Conservation (phyloP, 2,113 vertebrate species). For the Megaptera novaeangliae region DNA sequence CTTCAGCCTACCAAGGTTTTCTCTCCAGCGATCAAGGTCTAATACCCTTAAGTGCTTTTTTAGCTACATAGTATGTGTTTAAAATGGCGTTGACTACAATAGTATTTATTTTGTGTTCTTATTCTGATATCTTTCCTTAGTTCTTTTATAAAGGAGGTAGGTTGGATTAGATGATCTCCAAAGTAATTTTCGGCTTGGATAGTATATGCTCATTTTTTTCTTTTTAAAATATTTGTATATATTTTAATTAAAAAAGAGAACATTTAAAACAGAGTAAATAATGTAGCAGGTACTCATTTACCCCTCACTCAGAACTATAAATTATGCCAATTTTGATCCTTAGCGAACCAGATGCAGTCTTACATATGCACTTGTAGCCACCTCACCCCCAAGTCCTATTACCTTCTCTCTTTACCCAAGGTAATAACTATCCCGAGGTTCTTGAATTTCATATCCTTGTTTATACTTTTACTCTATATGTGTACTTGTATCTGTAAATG, state of each 20-base stretch:
- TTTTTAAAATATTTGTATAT: not conserved
- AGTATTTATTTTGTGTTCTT: not conserved
- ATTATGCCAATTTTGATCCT: not conserved
- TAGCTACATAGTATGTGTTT: not conserved
- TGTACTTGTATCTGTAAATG: not conserved
- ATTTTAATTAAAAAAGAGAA: not conserved
- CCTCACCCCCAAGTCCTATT: not conserved
- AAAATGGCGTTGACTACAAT: not conserved
- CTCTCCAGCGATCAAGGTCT: not conserved
- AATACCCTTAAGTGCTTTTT: not conserved
- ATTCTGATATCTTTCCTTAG: not conserved
- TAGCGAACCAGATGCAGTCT: not conserved
- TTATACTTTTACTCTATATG: not conserved
- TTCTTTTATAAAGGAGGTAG: not conserved
- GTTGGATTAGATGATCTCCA: not conserved
- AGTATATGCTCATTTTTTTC: not conserved
- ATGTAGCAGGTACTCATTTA: not conserved
- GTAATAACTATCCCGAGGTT: not conserved
- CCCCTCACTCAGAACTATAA: not conserved
- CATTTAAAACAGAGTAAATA: not conserved
- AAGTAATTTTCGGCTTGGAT: not conserved
- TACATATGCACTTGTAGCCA: not conserved
- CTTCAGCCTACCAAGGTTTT: not conserved
- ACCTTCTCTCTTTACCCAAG: not conserved
- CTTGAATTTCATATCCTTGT: not conserved